Evolutionary conservation across 2,113 vertebrate genomes (phyloP), one percentile per base, ranked within the genome.

Genomic region (Amia ocellicauda): DNA sequence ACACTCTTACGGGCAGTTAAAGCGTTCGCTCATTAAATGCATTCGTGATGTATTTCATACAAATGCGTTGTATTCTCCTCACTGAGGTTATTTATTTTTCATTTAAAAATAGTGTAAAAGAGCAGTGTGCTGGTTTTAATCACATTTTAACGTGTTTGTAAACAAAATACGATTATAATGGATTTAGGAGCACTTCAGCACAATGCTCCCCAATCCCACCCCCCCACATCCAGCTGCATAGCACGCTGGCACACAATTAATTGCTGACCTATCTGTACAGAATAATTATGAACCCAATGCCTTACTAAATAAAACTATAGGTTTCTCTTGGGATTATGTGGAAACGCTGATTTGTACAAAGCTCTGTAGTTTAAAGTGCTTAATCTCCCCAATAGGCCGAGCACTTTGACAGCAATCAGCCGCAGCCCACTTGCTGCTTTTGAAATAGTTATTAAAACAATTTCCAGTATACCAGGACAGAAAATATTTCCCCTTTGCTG

Each of bases 1-100:
- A 83, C 84, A 82, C 86, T 86, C 51, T 24, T 54, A 54, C 22
- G 20, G 24, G 14, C 51, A 54, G 20, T 54, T 54, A 54, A 54
- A 54, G 7, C n/a, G 24, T 22, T 22, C 22, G 7, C 24, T 13
- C 16, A 54, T 54, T 22, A 54, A 23, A 22, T 5, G 22, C 22
- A 13, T 4, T 47, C 4, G n/a, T 47, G 14, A n/a, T 3, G n/a
- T 17, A 19, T 54, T 54, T 54, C 24, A 14, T 23, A 4, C 9
- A 14, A 54, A 20, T 22, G 10, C 24, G 51, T 54, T 14, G 16
- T 24, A 22, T 54, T 54, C 24, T 8, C 24, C 24, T 54, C 24
- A 24, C 51, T 27, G 24, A 19, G 16, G 49, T 51, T 14, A 22
- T 54, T 24, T 54, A 24, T 9, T 54, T 47, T 16, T 47, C 13